Evolutionary conservation across 2,888 invertebrate genomes (phyloP), one percentile per base, ranked within the genome.

Genomic region (Syritta pipiens): DNA sequence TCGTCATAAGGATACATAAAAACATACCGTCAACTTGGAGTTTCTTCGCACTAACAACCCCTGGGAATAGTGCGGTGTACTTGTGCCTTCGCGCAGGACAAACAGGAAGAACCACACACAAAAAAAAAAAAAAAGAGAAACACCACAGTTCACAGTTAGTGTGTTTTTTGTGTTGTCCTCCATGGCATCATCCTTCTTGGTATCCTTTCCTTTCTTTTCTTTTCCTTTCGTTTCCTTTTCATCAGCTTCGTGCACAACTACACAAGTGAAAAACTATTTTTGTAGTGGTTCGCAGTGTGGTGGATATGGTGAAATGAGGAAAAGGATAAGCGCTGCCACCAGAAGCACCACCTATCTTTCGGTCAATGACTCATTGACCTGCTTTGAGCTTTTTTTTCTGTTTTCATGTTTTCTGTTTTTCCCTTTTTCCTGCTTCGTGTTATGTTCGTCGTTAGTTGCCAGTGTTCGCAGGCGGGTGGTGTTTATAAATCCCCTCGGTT

Each of bases 291-390:
- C n/a, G n/a, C n/a, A n/a, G n/a, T n/a, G n/a, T n/a, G n/a, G n/a
- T n/a, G 20, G 28, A 22, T 20, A 9, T 44, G 22, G 24, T 28
- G n/a, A 7, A 7, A 4, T 10, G 10, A 42, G 26, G 35, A 22
- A 28, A 24, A 44, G 53, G 42, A 65, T 44, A 51, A 22, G 42
- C 57, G 22, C 20, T 59, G 30, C 65, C 35, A 63, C 6, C 55
- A 51, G n/a, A 17, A 37, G 6, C 65, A 55, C 60, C 74, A 74
- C 74, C 79, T 79, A 68, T 79, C 79, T 57, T 51, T 74, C 79
- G 79, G 79, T 79, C 79, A 74, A 74, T 62, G 79, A 79, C 79
- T 74, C 79, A 74, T 79, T 79, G 79, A 79, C 79, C 79, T 74
- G 74, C 62, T 79, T 75, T 57, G 62, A 57, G 57, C 37, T 32